Percentiles rank a stretch among this genome's conserved stretches.
These are phyloP conservation scores for Liposcelis brunnea DNA, from an alignment of 2,888 invertebrate species.

Conservation along the genomic window DNA sequence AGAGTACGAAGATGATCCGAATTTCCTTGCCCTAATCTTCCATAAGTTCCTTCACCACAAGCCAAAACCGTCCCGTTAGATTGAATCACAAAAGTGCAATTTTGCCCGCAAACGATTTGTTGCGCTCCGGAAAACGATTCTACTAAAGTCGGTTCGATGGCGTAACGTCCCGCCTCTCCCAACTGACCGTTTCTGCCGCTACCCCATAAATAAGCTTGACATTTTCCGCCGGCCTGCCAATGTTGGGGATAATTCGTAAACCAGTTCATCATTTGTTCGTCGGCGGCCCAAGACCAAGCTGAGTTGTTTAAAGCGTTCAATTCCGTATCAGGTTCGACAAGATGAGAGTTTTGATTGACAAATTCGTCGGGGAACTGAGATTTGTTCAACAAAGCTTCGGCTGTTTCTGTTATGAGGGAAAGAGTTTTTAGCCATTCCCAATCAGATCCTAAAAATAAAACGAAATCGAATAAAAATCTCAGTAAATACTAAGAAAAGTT, in stretches of 20 bases:
- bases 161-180: slow-evolving; percentile 33
- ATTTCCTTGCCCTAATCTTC: slow-evolving; percentile 43
- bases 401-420: slow-evolving; percentile 34
- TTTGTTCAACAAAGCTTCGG: slow-evolving; percentile 34
- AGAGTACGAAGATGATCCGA: slow-evolving; percentile 41
- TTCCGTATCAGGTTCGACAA: slow-evolving; percentile 15
- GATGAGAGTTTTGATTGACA: slow-evolving; percentile 18
- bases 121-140: slow-evolving; percentile 33
- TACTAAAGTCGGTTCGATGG: slow-evolving; percentile 27
- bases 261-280: slow-evolving; percentile 43
- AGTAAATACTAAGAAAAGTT: background rate
- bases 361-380: slow-evolving; percentile 29
- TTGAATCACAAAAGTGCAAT: slow-evolving; percentile 44
- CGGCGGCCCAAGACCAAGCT: slow-evolving; percentile 37
- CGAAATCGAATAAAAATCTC: slow-evolving; percentile 4
- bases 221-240: slow-evolving; percentile 46
- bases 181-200: slow-evolving; percentile 44
- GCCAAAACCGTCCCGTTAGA: slow-evolving; percentile 42
- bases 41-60: slow-evolving; percentile 47
- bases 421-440: slow-evolving; percentile 40
- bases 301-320: slow-evolving; percentile 27
- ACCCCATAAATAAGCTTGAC: slow-evolving; percentile 41
- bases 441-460: slow-evolving; percentile 23
- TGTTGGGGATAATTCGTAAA: slow-evolving; percentile 39
- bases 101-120: slow-evolving; percentile 44